Evolutionary conservation across 2,113 vertebrate genomes (phyloP), one percentile per base, ranked within the genome.

Genomic region (Butorides virescens): DNA sequence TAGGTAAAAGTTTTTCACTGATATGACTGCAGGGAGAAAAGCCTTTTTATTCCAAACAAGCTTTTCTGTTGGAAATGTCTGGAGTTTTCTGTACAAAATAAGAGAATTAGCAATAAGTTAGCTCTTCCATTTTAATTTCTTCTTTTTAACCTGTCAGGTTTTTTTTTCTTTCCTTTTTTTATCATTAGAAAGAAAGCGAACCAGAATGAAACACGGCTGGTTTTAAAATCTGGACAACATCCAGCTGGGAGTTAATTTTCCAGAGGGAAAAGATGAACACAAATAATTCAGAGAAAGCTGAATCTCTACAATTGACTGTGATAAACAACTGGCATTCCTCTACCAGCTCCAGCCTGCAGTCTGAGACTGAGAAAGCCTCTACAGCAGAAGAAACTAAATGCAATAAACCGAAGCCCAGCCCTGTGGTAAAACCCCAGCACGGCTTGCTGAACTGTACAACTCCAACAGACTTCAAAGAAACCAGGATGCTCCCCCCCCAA

Each of bases 1-100:
- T 81, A 89, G 94, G 97, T 87, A 95, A 88, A 97, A 95, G 87
- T 95, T 97, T 95, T 95, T 89, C 84, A 79, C 25, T 70, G 88
- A 92, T 91, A 68, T 22, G 58, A 93, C 71, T 90, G 81, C 49
- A 83, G 50, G 53, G 44, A 88, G 79, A 87, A 93, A 95, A 39
- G 18, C 13, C 32, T 86, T 95, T 93, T 94, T 83, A 88, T 80
- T 95, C 26, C 78, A 91, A 95, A 90, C 22, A 63, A 94, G 82
- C n/a, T 79, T 79, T 91, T 79, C 42, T 62, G 30, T 76, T 70
- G 9, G 53, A 95, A 83, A 12, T 11, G 16, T 58, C 67, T 79
- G 21, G 46, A 75, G 12, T 62, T 75, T 91, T 86, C 70, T 61
- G 27, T 73, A 77, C 23, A 75, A 91, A 92, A 46, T 53, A 88